A percentile compares a stretch with the other conserved stretches of the same genome.
phyloP scores from a whole-genome alignment of 2,113 vertebrate genomes.

The Platysteira castanea region DNA sequence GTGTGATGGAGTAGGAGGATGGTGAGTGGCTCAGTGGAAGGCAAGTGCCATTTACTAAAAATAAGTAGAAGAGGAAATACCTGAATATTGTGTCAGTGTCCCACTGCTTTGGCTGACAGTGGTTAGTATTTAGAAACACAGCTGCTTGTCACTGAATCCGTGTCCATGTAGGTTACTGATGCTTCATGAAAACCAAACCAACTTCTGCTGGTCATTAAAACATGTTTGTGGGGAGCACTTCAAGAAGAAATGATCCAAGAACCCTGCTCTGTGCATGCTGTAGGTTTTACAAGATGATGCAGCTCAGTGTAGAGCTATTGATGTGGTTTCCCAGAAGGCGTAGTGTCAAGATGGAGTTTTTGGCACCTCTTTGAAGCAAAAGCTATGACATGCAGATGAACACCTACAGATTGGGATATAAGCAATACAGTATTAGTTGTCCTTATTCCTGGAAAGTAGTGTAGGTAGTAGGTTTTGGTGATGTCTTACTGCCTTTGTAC shows the following conservation, averaged over 20 bases:
- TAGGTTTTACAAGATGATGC: neutral
- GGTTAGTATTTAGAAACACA: neutral
- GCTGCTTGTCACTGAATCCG: neutral
- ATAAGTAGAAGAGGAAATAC: neutral
- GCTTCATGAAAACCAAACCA: neutral
- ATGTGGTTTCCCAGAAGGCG: neutral
- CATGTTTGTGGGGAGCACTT: neutral
- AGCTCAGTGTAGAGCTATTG: neutral
- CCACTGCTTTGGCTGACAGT: neutral
- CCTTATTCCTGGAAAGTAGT: neutral
- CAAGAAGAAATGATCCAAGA: neutral
- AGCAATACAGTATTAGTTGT: neutral
- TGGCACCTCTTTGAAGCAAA: neutral
- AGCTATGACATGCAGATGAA: neutral
- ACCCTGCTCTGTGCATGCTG: neutral
- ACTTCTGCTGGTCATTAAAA: neutral
- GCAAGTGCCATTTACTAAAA: neutral
- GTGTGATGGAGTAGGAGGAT: neutral
- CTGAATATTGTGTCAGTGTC: neutral
- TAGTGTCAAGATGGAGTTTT: neutral
- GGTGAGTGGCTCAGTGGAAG: neutral
- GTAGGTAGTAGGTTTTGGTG: neutral
- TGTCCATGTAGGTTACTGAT: neutral
- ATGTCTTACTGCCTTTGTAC: neutral
- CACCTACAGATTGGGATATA: neutral